These are phyloP conservation scores for Andrena dorsata DNA, from an alignment of 2,888 invertebrate genomes.

Conservation along the genomic window DNA sequence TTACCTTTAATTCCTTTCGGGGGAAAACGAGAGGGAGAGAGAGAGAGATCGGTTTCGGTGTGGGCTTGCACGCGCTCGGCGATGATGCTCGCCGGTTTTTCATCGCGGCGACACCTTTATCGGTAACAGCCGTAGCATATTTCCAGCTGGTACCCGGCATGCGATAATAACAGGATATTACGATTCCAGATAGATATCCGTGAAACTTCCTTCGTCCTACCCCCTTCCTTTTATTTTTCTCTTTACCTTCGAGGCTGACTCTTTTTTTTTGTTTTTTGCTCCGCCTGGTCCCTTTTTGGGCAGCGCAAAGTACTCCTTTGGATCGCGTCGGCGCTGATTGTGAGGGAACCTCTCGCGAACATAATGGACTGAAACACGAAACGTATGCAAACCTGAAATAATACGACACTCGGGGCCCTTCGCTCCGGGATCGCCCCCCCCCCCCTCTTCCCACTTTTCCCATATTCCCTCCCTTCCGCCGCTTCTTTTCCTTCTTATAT, in stretches of 20 bases:
- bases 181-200: constrained; percentile 74
- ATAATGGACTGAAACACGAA: constrained; percentile 78
- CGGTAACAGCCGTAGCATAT: constrained; percentile 50
- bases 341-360: constrained; percentile 57
- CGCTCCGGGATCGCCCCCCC: constrained; percentile 62
- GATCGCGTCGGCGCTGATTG: constrained; percentile 44
- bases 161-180: constrained; percentile 77
- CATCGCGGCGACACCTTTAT: constrained; percentile 59
- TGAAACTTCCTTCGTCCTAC: constrained; percentile 42
- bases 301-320: constrained; percentile 46
- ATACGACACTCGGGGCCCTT: constrained; percentile 70
- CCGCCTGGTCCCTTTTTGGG: constrained; percentile 46
- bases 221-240: constrained; percentile 22
- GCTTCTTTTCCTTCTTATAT: constrained; percentile 39
- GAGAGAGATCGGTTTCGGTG: constrained; percentile 17
- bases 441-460: constrained; percentile 16
- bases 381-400: constrained; percentile 79
- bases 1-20: constrained; percentile 64
- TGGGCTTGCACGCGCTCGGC: constrained; percentile 41
- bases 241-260: constrained; percentile 42
- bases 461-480: constrained; percentile 30
- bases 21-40: constrained; percentile 29
- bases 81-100: constrained; percentile 36
- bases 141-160: constrained; percentile 61
- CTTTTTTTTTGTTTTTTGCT: constrained; percentile 14